Evolutionary conservation across 2,888 invertebrate species (phyloP).

Genomic region (Drosophila putrida): DNA sequence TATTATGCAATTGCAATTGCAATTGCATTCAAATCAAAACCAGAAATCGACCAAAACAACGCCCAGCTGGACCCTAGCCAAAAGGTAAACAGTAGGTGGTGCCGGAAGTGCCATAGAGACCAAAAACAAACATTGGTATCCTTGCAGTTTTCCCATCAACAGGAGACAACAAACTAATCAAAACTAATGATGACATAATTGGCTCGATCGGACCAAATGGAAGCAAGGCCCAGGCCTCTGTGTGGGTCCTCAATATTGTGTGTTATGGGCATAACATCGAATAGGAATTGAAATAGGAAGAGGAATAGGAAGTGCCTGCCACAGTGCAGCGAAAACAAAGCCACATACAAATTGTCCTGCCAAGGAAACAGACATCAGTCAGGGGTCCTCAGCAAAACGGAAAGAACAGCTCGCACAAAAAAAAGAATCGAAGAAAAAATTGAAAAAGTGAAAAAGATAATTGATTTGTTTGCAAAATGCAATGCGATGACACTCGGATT

Average conservation of each 20-base stretch:
- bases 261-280: conserved; percentile 38
- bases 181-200: conserved; percentile 83
- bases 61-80: conserved; percentile 63
- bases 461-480: conserved; percentile 81
- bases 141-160: conserved; percentile 70
- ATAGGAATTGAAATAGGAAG: conserved; percentile 45
- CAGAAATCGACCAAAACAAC: conserved; percentile 69
- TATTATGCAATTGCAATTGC: conserved; percentile 55
- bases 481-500: conserved; percentile 70
- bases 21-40: conserved; percentile 60
- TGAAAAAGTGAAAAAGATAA: conserved; percentile 52
- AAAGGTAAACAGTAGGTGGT: conserved; percentile 78
- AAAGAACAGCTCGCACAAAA: conserved; percentile 32
- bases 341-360: conserved; percentile 53
- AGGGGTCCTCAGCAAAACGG: conserved; percentile 54
- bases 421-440: conserved; percentile 14
- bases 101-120: conserved; percentile 79
- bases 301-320: conserved; percentile 62
- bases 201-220: conserved; percentile 63
- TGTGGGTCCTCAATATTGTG: conserved; percentile 28
- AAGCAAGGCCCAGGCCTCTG: conserved; percentile 36
- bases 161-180: conserved; percentile 65
- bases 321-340: conserved; percentile 61
- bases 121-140: conserved; percentile 46
- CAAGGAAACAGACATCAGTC: conserved; percentile 72